A percentile compares a stretch with the other conserved stretches of the same genome.
Conservation (phyloP, 30 jellyfish, hydroid and myxozoan genomes). For the Catostylus mosaicus region DNA sequence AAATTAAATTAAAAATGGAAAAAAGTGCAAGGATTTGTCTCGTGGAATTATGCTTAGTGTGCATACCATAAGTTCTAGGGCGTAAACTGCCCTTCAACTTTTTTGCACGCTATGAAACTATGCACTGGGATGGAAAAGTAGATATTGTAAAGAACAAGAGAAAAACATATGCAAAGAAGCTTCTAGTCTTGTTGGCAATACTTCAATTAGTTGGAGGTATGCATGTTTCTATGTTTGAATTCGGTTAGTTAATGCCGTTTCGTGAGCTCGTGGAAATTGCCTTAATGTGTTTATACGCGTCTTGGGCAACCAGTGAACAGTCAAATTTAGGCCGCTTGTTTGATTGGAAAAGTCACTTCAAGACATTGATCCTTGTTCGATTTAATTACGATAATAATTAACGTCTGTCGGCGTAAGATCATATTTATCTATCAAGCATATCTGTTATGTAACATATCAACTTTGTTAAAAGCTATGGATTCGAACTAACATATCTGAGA, state of each 20-base stretch:
- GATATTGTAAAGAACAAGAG: background rate
- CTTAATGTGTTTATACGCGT: conserved; percentile 47
- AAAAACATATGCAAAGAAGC: background rate
- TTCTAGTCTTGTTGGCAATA: background rate
- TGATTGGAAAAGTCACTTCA: conserved; percentile 3
- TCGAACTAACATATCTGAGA: no score
- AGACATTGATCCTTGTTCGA: background rate
- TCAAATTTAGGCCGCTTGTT: conserved; percentile 37
- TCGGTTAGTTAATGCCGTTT: background rate
- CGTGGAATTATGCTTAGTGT: conserved; percentile 17
- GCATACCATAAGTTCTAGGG: conserved; percentile 42
- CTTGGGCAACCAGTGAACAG: conserved; percentile 33
- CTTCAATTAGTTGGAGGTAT: conserved; percentile 16
- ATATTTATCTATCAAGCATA: no score
- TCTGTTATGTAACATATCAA: no score
- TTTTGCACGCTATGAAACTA: conserved; percentile 65
- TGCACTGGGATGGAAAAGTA: conserved; percentile 33
- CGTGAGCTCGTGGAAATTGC: background rate
- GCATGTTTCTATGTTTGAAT: background rate
- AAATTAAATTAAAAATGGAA: conserved; percentile 8
- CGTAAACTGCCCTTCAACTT: conserved; percentile 7
- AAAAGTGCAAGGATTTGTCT: background rate
- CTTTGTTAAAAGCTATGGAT: no score
- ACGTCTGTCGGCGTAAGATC: background rate
- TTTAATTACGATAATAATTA: background rate